These are phyloP conservation scores for Himalopsyche japonica DNA, from an alignment of 2,888 invertebrate species.

Conservation along the genomic window DNA sequence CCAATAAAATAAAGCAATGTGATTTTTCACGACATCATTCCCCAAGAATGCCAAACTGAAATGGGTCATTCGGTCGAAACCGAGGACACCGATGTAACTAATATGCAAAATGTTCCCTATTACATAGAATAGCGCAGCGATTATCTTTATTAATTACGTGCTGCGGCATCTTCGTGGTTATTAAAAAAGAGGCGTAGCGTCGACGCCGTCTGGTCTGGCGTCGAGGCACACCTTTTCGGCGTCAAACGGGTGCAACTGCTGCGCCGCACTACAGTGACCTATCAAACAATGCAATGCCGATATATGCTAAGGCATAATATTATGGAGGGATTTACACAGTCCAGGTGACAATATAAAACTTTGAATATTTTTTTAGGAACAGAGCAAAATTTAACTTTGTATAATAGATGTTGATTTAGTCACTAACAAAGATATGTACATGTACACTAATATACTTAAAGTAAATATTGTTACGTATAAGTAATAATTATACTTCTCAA, in stretches of 20 bases:
- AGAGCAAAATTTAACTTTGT: too few species aligned
- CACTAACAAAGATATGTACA: background rate
- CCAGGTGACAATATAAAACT: too few species aligned
- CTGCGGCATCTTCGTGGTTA: background rate
- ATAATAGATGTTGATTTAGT: too few species aligned
- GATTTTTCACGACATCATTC: too few species aligned
- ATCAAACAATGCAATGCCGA: background rate
- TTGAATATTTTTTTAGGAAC: too few species aligned
- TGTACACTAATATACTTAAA: too few species aligned
- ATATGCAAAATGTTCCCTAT: background rate
- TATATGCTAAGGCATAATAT: background rate
- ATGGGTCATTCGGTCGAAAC: background rate
- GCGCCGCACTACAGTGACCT: background rate
- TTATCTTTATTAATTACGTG: background rate
- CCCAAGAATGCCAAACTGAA: background rate
- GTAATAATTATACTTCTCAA: too few species aligned
- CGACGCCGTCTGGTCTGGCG: slow-evolving; percentile 20
- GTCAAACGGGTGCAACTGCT: background rate
- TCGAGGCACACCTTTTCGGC: background rate
- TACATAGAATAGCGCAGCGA: background rate
- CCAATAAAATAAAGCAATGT: too few species aligned
- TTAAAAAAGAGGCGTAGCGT: background rate
- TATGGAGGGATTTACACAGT: too few species aligned
- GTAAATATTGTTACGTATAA: too few species aligned
- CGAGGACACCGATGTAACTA: background rate